A percentile compares a stretch with the other conserved stretches of the same genome.
Evolutionary conservation across 2,888 invertebrate genomes (phyloP).

Genomic region (Trachelus troglodyta): DNA sequence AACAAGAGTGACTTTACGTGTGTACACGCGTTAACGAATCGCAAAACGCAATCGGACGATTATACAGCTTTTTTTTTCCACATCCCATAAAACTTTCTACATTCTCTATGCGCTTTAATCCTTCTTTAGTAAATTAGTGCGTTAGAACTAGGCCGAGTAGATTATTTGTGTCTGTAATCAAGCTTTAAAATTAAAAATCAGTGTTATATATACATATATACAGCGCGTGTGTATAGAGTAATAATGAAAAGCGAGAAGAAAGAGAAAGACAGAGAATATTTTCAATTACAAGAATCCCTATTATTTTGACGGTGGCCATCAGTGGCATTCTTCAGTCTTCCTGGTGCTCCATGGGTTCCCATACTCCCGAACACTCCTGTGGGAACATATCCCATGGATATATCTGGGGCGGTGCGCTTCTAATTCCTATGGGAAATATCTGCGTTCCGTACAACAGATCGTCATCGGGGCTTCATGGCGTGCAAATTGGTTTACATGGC

Average conservation of each 20-base stretch:
- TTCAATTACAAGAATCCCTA: conserved; percentile 45
- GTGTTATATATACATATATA: neutral
- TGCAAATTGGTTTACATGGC: conserved; percentile 64
- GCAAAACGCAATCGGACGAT: neutral
- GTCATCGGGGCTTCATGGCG: conserved; percentile 57
- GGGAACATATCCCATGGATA: conserved; percentile 41
- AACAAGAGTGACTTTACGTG: neutral
- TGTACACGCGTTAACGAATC: neutral
- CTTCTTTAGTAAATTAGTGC: neutral
- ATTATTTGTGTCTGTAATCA: neutral
- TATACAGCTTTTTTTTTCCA: neutral
- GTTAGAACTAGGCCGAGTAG: neutral
- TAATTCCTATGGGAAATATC: conserved; percentile 65
- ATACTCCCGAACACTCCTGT: conserved; percentile 53
- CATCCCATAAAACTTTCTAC: neutral
- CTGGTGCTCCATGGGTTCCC: conserved; percentile 45
- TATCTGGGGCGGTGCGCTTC: conserved; percentile 23
- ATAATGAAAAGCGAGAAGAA: neutral
- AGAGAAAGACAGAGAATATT: conserved; percentile 14
- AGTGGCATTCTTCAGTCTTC: conserved; percentile 41
- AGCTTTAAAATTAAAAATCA: neutral
- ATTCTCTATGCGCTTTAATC: neutral
- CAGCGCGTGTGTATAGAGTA: neutral
- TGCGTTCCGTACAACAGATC: conserved; percentile 45
- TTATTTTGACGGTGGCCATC: conserved; percentile 42